phyloP scores from a whole-genome alignment of 2,888 invertebrate species.

The Cinara cedri region DNA sequence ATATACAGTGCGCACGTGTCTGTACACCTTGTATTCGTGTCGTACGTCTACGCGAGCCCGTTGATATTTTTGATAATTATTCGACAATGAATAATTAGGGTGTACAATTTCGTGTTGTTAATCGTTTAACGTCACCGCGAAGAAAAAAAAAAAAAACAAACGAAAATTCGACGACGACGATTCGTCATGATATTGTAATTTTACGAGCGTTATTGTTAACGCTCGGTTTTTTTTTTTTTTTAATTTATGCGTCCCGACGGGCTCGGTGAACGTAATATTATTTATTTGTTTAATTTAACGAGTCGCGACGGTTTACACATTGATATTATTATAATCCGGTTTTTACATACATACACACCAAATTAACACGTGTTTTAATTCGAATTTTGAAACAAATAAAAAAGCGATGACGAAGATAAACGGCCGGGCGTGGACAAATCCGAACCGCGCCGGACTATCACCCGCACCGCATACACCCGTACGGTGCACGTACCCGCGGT shows the following conservation, averaged over 20 bases:
- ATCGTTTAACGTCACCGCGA: no score
- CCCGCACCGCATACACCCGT: no score
- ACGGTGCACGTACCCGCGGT: no score
- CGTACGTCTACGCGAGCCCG: not conserved
- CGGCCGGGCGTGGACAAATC: no score
- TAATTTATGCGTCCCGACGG: no score
- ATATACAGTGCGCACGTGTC: not conserved
- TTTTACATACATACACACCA: no score
- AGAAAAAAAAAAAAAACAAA: not conserved
- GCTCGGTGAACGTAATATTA: not conserved
- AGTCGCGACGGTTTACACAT: no score
- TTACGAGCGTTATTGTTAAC: not conserved
- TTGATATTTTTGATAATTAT: not conserved
- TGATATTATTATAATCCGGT: no score
- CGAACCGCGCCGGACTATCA: no score
- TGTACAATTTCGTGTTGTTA: constrained; percentile 6
- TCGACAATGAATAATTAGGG: constrained; percentile 33
- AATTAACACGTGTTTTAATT: no score
- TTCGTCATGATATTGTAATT: not conserved
- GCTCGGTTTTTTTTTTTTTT: not conserved
- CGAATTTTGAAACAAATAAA: no score
- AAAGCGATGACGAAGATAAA: no score
- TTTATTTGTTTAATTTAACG: not conserved
- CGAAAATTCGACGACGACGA: not conserved
- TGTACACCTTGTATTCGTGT: not conserved